These are phyloP conservation scores for Drosophila buzzatii DNA, from an alignment of 2,888 invertebrate genomes.

Conservation along the genomic window DNA sequence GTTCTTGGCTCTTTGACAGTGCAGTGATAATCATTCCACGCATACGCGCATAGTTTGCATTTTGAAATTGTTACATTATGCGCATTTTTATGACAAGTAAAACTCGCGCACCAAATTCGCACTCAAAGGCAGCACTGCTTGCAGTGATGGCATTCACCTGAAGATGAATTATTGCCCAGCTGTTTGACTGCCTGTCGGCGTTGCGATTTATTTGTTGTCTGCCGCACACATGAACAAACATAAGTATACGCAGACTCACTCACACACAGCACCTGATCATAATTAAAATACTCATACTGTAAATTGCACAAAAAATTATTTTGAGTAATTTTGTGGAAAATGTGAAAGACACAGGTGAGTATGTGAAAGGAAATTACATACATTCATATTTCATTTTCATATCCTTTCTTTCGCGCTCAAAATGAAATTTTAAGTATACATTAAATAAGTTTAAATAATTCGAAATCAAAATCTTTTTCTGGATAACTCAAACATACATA, in stretches of 20 bases:
- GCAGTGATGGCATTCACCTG: slow-evolving; percentile 34
- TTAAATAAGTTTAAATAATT: background rate
- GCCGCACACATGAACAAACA: background rate
- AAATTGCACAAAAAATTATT: slow-evolving; percentile 59
- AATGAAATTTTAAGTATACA: background rate
- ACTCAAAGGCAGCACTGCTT: slow-evolving; percentile 10
- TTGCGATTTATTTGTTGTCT: slow-evolving; percentile 20
- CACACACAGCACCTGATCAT: slow-evolving; percentile 27
- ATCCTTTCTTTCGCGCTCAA: background rate
- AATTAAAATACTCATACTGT: slow-evolving; percentile 68
- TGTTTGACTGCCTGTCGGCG: slow-evolving; percentile 10
- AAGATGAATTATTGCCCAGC: slow-evolving; percentile 33
- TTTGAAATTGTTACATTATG: slow-evolving; percentile 75
- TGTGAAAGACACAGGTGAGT: slow-evolving; percentile 5
- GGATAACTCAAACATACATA: too few species aligned
- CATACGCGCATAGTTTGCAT: slow-evolving; percentile 78
- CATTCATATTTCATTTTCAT: background rate
- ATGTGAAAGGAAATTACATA: background rate
- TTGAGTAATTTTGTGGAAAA: slow-evolving; percentile 30
- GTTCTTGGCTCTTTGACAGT: slow-evolving; percentile 35
- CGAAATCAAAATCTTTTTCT: too few species aligned
- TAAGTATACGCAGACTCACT: background rate
- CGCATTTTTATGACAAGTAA: slow-evolving; percentile 74
- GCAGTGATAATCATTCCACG: slow-evolving; percentile 68
- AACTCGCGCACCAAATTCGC: slow-evolving; percentile 35